phyloP scores from a whole-genome alignment of 1,140 invertebrate genomes.

The Euura saliciscinereae region DNA sequence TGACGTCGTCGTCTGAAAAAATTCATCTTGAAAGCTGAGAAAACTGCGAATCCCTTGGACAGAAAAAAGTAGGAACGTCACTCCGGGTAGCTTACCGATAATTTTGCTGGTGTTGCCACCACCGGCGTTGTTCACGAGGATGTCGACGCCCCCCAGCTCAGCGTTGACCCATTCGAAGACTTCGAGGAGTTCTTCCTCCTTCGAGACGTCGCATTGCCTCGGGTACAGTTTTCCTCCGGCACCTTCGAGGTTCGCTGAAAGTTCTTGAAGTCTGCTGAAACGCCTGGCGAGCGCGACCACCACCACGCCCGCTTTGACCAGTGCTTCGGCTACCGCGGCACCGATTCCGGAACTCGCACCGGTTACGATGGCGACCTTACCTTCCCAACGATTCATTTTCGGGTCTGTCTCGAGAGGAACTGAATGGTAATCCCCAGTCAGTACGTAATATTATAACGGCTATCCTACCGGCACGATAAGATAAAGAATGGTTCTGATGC shows the following conservation, averaged over 20 bases:
- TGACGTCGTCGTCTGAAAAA: constrained; percentile 47
- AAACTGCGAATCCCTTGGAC: background rate
- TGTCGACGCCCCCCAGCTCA: constrained; percentile 68
- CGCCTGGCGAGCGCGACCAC: constrained; percentile 76
- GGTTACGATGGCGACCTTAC: constrained; percentile 74
- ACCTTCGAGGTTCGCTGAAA: constrained; percentile 27
- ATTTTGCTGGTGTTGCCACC: constrained; percentile 36
- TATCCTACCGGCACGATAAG: too few species aligned
- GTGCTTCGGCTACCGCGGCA: constrained; percentile 59
- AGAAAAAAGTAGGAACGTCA: background rate
- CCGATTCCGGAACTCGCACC: constrained; percentile 78
- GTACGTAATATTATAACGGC: too few species aligned
- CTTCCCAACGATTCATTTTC: constrained; percentile 70
- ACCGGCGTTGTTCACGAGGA: constrained; percentile 80
- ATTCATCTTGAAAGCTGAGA: background rate
- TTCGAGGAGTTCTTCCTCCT: constrained; percentile 68
- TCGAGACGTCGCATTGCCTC: constrained; percentile 68
- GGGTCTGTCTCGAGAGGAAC: background rate
- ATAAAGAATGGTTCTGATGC: too few species aligned
- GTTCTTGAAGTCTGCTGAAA: constrained; percentile 62
- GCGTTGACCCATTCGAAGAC: constrained; percentile 70
- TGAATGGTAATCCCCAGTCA: background rate
- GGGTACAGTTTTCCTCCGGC: constrained; percentile 56
- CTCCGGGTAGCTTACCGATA: too few species aligned
- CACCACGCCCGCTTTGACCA: constrained; percentile 67